These are phyloP conservation scores for Scytalopus superciliaris DNA, from an alignment of 2,113 vertebrate species.

Conservation along the genomic window DNA sequence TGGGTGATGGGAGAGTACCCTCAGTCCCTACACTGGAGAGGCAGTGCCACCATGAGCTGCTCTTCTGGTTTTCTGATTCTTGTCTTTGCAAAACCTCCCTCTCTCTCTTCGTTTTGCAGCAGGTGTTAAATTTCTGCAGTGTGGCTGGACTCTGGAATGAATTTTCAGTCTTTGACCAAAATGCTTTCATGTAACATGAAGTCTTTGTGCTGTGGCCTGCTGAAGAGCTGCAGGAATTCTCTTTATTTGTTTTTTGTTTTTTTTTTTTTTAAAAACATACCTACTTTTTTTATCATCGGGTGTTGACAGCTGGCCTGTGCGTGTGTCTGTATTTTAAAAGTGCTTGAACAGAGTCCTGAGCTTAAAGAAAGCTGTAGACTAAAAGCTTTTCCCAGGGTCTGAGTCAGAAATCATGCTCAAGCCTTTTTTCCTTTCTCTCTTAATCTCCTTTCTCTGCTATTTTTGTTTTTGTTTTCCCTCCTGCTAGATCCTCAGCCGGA, in stretches of 20 bases:
- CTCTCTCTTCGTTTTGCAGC: not conserved
- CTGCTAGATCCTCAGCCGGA: slow-evolving; percentile 95
- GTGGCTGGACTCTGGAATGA: not conserved
- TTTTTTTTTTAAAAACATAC: not conserved
- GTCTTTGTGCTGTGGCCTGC: not conserved
- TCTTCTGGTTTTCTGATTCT: not conserved
- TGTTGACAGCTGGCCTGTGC: slow-evolving; percentile 34
- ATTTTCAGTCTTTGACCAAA: not conserved
- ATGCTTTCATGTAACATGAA: accelerated
- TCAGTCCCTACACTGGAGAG: not conserved
- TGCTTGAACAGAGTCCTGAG: not conserved
- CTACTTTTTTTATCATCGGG: not conserved
- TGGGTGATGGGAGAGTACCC: not conserved
- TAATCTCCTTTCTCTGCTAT: slow-evolving; percentile 84
- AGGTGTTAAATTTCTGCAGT: not conserved
- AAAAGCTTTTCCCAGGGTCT: slow-evolving; percentile 55
- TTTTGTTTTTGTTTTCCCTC: slow-evolving; percentile 80
- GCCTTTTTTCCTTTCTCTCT: slow-evolving; percentile 72
- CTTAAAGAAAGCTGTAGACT: slow-evolving; percentile 43
- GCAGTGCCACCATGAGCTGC: not conserved
- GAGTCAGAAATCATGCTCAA: slow-evolving; percentile 67
- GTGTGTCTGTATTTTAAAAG: not conserved
- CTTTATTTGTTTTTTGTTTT: not conserved
- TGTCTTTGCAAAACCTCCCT: not conserved
- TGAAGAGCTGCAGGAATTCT: not conserved